Evolutionary conservation across 2,797 vertebrate species (phyloP), one percentile per base, ranked within the genome.

Genomic region (Taenioides sp.): DNA sequence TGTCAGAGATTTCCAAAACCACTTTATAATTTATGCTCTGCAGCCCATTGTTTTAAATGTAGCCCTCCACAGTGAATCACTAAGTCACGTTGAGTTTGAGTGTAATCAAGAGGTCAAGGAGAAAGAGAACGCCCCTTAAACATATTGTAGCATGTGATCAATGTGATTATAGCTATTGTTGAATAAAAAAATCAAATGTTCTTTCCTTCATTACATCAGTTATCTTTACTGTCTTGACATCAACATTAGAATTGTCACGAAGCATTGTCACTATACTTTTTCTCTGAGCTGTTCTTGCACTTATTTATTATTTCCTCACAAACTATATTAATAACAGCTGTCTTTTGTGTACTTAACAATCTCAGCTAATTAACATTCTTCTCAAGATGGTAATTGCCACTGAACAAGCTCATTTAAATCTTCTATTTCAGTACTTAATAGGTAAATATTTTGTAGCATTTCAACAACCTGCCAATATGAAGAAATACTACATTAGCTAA

Each of bases 1-100:
- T 76, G 64, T 81, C 65, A 73, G 75, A 52, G 12, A 0, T 67
- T 4, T 22, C 34, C 69, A 68, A 67, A n/a, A 63, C 40, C 67
- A 75, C 28, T 58, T 7, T 6, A 37, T 63, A 54, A 52, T 72
- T 61, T 71, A 47, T 2, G 55, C 49, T 40, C 43, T 49, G 55
- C 22, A 20, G 66, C 37, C 49, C 63, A 34, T 2, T 67, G 40
- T 25, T 18, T 25, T 1, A 27, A 62, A 72, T 31, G 37, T 31
- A 67, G 34, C 62, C 54, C 17, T 23, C 52, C 67, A 82, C 47
- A 70, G 1, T 71, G 70, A 55, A 55, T 65, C 69, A 52, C 43
- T 31, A 31, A 78, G 60, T 63, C 50, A 62, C 27, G 74, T 55
- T 62, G 23, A 54, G 14, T 80, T 52, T 1, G 69, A 80, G 43